Conservation (phyloP, 2,888 invertebrate genomes). For the Xylota segnis region DNA sequence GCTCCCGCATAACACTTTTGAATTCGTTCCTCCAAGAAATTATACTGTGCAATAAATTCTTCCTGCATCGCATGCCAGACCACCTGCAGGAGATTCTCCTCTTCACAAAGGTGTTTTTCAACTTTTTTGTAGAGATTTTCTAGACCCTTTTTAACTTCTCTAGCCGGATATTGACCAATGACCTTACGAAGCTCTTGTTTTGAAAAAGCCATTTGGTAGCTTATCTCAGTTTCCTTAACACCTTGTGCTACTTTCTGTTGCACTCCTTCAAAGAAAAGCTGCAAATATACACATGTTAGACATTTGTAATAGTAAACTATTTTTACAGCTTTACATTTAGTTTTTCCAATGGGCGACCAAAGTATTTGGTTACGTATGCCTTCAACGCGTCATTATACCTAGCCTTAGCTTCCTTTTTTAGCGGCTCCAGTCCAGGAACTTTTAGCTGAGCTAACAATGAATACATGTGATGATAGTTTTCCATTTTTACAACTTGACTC, state of each 20-base stretch:
- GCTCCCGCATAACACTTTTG: conserved; percentile 98
- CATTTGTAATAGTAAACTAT: background rate
- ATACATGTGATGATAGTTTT: conserved; percentile 98
- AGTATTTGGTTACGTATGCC: conserved; percentile 96
- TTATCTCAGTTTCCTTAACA: conserved; percentile 98
- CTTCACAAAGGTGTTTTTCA: conserved; percentile 98
- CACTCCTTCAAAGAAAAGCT: conserved; percentile 99
- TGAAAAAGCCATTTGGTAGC: conserved; percentile 98
- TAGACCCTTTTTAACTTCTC: conserved; percentile 96
- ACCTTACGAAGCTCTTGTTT: conserved; percentile 98
- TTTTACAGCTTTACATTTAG: conserved; percentile 88
- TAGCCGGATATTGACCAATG: conserved; percentile 96
- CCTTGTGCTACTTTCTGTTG: conserved; percentile 96
- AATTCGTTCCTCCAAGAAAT: conserved; percentile 95
- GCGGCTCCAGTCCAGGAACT: conserved; percentile 93
- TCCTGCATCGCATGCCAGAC: conserved; percentile 99
- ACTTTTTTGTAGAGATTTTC: conserved; percentile 97
- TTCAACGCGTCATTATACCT: conserved; percentile 95
- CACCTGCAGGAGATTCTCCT: conserved; percentile 96
- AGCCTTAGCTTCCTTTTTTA: conserved; percentile 95
- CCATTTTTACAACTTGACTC: conserved; percentile 95
- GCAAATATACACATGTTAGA: conserved; percentile 79
- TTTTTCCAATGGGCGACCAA: conserved; percentile 96
- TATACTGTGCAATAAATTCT: conserved; percentile 98
- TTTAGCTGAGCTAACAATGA: conserved; percentile 94